phyloP scores from a whole-genome alignment of 2,888 invertebrate genomes.

The Aporophyla lueneburgensis region DNA sequence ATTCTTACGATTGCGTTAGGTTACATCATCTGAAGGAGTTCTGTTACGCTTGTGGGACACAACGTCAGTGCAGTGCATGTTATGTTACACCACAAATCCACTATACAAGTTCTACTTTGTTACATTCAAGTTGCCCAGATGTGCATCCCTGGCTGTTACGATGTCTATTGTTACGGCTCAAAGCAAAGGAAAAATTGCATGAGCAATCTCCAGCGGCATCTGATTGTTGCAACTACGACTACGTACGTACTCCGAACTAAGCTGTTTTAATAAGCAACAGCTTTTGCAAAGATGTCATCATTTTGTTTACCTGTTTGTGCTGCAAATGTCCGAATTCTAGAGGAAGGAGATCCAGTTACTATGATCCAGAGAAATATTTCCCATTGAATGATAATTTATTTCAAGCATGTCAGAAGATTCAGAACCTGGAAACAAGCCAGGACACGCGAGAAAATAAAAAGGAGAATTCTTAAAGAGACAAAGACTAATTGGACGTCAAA shows the following conservation, averaged over 20 bases:
- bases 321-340: neutral
- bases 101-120: conserved; percentile 46
- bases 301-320: neutral
- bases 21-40: conserved; percentile 60
- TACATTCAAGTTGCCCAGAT: conserved; percentile 30
- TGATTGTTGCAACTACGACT: conserved; percentile 23
- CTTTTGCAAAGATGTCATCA: neutral
- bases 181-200: conserved; percentile 15
- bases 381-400: neutral
- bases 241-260: too few relatives aligned
- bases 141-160: conserved; percentile 33
- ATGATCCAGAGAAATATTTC: neutral
- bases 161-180: conserved; percentile 38
- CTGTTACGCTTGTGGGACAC: conserved; percentile 54
- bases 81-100: conserved; percentile 49
- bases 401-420: neutral
- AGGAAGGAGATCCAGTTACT: neutral
- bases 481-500: conserved; percentile 30
- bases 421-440: conserved; percentile 13
- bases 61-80: conserved; percentile 42
- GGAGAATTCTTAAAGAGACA: conserved; percentile 18
- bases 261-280: neutral
- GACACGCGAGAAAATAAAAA: conserved; percentile 4
- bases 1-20: conserved; percentile 56
- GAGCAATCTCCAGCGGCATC: neutral